Conservation (phyloP, 2,888 invertebrate genomes). For the Apoda limacodes region DNA sequence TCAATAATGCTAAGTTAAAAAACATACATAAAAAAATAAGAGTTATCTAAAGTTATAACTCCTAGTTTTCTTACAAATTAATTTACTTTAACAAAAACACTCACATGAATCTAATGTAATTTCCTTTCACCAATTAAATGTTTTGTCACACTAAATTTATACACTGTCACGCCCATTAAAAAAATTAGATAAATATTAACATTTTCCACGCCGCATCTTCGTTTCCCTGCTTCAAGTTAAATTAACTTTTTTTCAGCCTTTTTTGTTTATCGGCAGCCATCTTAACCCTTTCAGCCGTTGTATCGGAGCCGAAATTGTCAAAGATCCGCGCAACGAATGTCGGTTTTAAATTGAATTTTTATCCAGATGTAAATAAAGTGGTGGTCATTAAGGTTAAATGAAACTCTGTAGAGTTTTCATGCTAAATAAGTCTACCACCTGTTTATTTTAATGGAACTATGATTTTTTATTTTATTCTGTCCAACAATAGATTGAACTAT, state of each 20-base stretch:
- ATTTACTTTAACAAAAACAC: too few relatives aligned
- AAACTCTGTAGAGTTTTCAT: neutral
- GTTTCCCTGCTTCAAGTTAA: conserved; percentile 59
- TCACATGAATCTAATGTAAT: too few relatives aligned
- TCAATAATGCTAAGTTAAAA: too few relatives aligned
- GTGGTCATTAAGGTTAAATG: conserved; percentile 1
- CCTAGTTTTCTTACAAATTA: too few relatives aligned
- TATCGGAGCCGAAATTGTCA: conserved; percentile 57
- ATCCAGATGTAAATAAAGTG: conserved; percentile 32
- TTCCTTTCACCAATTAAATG: too few relatives aligned
- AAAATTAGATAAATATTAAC: conserved; percentile 29
- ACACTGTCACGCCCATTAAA: conserved; percentile 25
- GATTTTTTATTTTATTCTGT: too few relatives aligned
- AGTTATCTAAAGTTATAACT: too few relatives aligned
- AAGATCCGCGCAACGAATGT: conserved; percentile 46
- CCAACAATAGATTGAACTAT: too few relatives aligned
- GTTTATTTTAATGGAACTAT: too few relatives aligned
- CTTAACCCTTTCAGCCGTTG: conserved; percentile 51
- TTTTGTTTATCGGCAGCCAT: conserved; percentile 61
- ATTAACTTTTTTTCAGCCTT: conserved; percentile 55
- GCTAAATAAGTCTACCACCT: too few relatives aligned
- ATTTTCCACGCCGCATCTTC: conserved; percentile 39
- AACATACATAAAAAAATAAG: too few relatives aligned
- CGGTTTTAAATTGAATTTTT: conserved; percentile 63
- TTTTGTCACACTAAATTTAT: conserved; percentile 26